Evolutionary conservation across 2,797 vertebrate genomes (phyloP).

Genomic region (Limosa lapponica): DNA sequence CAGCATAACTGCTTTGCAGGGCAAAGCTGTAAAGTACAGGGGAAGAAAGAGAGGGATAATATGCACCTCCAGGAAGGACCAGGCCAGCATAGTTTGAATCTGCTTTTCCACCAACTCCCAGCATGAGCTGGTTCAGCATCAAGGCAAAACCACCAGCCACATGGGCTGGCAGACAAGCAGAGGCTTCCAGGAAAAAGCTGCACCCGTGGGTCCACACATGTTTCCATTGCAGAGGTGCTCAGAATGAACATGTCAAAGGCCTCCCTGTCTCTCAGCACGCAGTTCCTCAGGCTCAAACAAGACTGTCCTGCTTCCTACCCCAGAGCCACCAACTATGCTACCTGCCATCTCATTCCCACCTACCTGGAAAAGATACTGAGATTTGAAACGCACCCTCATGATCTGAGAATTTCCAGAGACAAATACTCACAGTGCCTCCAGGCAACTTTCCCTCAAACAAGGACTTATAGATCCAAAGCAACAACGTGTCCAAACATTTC

Average conservation of each 20-base stretch:
- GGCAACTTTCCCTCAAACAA: constrained; percentile 43
- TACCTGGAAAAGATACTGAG: not conserved
- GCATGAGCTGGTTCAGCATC: not conserved
- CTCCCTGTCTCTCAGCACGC: not conserved
- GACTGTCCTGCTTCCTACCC: not conserved
- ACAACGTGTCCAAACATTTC: constrained; percentile 68
- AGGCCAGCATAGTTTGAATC: not conserved
- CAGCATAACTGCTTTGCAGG: not conserved
- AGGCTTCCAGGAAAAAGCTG: constrained; percentile 40
- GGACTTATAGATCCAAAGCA: constrained; percentile 37
- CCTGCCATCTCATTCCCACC: not conserved
- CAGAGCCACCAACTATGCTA: not conserved
- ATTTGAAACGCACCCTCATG: not conserved
- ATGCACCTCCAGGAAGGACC: not conserved
- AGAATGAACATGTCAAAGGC: not conserved
- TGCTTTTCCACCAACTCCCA: not conserved
- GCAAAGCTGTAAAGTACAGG: not conserved
- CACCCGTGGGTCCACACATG: not conserved
- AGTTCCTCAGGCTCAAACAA: not conserved
- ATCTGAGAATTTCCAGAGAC: constrained; percentile 9
- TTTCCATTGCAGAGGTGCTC: not conserved
- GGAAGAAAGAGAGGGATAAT: not conserved
- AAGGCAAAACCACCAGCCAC: not conserved
- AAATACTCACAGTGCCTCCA: constrained; percentile 18
- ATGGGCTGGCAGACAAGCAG: not conserved